Percentiles rank a stretch among this genome's conserved stretches.
Conservation (phyloP, 2,888 invertebrate genomes). For the Orthosia incerta region DNA sequence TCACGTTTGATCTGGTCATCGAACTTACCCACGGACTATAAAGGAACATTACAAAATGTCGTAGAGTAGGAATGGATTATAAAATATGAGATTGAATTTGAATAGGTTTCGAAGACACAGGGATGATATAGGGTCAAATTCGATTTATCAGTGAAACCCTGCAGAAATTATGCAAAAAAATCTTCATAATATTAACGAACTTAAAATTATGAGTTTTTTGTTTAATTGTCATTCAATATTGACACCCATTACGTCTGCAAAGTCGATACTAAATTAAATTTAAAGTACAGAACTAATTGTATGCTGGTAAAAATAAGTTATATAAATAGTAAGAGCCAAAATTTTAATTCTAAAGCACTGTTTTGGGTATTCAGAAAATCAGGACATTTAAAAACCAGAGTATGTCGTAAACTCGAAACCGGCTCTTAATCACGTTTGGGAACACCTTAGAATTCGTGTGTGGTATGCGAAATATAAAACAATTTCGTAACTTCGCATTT, state of each 20-base stretch:
- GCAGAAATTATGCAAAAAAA: too few relatives aligned
- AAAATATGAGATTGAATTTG: background rate
- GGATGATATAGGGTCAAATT: too few relatives aligned
- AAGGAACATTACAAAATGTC: background rate
- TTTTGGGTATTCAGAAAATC: background rate
- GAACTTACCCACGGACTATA: slow-evolving; percentile 40
- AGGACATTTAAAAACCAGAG: background rate
- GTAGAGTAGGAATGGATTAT: background rate
- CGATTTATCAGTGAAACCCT: too few relatives aligned
- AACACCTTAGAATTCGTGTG: background rate
- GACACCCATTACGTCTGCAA: too few relatives aligned
- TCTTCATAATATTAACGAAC: too few relatives aligned
- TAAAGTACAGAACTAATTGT: too few relatives aligned
- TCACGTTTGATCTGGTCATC: slow-evolving; percentile 61
- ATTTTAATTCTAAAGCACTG: background rate
- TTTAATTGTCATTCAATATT: too few relatives aligned
- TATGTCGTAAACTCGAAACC: background rate
- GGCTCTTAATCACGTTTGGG: background rate
- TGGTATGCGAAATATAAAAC: slow-evolving; percentile 1
- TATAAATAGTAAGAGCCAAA: too few relatives aligned
- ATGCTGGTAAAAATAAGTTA: too few relatives aligned
- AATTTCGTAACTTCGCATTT: slow-evolving; percentile 27
- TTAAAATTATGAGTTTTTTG: too few relatives aligned
- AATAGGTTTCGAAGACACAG: background rate
- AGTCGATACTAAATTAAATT: too few relatives aligned